Evolutionary conservation across 2,888 invertebrate species (phyloP), one percentile per base, ranked within the genome.

Genomic region (Nymphalis c-album): DNA sequence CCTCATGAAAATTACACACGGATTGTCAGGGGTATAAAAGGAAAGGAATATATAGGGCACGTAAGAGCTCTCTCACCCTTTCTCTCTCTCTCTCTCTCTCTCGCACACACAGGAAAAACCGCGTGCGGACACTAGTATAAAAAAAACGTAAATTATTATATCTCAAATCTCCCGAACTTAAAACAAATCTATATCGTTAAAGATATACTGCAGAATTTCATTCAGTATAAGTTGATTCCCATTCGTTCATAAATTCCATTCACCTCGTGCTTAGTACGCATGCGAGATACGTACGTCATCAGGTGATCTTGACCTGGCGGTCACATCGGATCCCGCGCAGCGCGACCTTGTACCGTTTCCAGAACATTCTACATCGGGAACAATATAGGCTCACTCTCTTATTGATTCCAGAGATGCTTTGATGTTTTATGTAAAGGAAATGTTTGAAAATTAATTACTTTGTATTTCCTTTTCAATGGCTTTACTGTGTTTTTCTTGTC

Each of bases 231-330:
- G 5, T 18, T n/a, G n/a, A 57, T 31, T 16, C 6, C 40, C 5
- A 4, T 57, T 60, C 65, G 60, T 75, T 74, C 77, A 82, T 78
- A 78, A 72, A 63, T 77, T 72, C 69, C 70, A 69, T 62, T 67
- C 45, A 40, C 4, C 40, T 8, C 10, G 40, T 68, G 60, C 57
- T n/a, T 7, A 68, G 45, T 63, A 75, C 83, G 84, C 84, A 82
- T 72, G 79, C 82, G 80, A 68, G 79, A 81, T 79, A 67, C 26
- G 67, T 68, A 76, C 76, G 74, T 76, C 75, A 73, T 47, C 40
- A 64, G 57, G 68, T 85, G 88, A 79, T 88, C 88, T 88, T 88
- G 88, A 88, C 88, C 87, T 81, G 79, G 74, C 79, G 87, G 88
- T 85, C 86, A 86, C 57, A 81, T 79, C 84, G 78, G 69, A 78